phyloP scores from a whole-genome alignment of 2,797 vertebrate genomes.

The Rhinella marina region DNA sequence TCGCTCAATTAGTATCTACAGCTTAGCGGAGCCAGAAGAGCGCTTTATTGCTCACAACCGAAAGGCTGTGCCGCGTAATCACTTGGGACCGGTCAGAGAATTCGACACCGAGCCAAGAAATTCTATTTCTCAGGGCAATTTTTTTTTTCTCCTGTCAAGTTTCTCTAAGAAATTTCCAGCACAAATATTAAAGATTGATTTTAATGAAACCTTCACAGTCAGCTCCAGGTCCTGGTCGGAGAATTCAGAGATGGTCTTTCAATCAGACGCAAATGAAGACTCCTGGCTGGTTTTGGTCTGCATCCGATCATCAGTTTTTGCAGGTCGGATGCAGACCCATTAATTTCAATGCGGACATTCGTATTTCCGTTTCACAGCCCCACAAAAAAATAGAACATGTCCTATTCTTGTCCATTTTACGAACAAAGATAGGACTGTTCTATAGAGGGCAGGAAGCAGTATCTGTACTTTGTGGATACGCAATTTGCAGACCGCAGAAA shows the following conservation, averaged over 20 bases:
- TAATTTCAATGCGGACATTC: no score
- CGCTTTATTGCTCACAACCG: constrained; percentile 23
- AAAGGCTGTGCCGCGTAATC: constrained; percentile 11
- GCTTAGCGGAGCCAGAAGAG: constrained; percentile 21
- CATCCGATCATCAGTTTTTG: no score
- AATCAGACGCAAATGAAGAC: neutral
- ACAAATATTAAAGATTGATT: constrained; percentile 32
- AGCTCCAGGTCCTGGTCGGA: neutral
- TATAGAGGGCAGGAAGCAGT: no score
- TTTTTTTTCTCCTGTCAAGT: neutral
- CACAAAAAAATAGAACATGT: no score
- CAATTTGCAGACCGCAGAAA: no score
- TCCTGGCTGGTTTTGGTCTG: neutral
- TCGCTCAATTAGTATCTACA: constrained; percentile 37
- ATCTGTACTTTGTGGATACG: no score
- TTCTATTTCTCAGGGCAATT: constrained; percentile 18
- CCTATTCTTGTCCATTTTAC: no score
- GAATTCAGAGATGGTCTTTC: neutral
- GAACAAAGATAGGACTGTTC: no score
- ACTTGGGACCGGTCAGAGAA: constrained; percentile 30
- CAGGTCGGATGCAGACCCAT: no score
- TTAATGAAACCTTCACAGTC: constrained; percentile 40
- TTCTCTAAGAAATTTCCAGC: neutral
- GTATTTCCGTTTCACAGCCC: no score
- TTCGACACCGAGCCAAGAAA: neutral